These are phyloP conservation scores for Phoenicopterus ruber DNA, from an alignment of 2,113 vertebrate genomes.

Conservation along the genomic window DNA sequence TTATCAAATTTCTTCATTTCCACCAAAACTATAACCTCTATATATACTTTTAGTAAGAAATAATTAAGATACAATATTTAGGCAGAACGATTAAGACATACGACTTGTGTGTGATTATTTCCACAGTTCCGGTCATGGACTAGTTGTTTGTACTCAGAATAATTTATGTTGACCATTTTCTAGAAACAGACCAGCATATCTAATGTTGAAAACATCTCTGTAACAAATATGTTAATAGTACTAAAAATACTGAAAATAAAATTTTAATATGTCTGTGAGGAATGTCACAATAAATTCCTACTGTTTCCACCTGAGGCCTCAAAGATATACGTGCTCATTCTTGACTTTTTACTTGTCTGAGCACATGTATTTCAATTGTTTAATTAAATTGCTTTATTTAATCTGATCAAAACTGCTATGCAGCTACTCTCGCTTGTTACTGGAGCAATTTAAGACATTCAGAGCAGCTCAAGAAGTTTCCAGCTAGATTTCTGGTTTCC, in stretches of 20 bases:
- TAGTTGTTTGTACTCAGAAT: neutral
- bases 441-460: neutral
- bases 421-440: neutral
- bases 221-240: neutral
- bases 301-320: neutral
- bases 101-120: neutral
- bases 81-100: neutral
- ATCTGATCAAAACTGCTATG: neutral
- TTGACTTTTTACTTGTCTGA: neutral
- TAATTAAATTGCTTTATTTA: neutral
- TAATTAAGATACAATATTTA: neutral
- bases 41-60: neutral
- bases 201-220: neutral
- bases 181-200: neutral
- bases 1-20: neutral
- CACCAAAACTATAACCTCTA: neutral
- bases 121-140: neutral
- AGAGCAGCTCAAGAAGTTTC: neutral
- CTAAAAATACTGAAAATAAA: neutral
- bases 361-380: neutral
- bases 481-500: neutral
- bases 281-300: neutral
- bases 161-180: neutral
- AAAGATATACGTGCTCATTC: neutral
- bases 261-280: neutral